Evolutionary conservation across 2,888 invertebrate species (phyloP), one percentile per base, ranked within the genome.

Genomic region (Drosophila paranaensis): DNA sequence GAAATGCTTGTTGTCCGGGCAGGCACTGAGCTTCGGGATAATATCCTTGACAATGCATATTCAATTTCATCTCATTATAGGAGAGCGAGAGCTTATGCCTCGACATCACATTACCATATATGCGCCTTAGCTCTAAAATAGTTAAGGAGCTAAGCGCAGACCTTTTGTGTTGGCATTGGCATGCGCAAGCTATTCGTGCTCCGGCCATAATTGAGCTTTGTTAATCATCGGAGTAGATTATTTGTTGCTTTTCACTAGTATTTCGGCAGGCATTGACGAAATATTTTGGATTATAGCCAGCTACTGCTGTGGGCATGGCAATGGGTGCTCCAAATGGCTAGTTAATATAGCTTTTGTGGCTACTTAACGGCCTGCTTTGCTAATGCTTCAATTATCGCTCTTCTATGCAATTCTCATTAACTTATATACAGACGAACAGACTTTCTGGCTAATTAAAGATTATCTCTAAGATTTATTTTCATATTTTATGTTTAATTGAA

Each of bases 41-140:
- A 55, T 69, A 42, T 66, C 40, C 40, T 13, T 48, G 37, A 10
- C 68, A 68, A 68, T 50, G 54, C 54, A 64, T 73, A 76, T 76
- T 73, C 64, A 77, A 77, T 76, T 77, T 76, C 78, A 76, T 76
- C 57, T 64, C 78, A 73, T 76, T 76, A 76, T 73, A n/a, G 27
- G 33, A n/a, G 51, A 25, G 20, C 1, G 35, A 11, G 9, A 42
- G 68, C 68, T 68, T 60, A 53, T 48, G 71, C 58, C 48, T 54
- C 0, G 4, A 14, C 60, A 27, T 58, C n/a, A 27, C 55, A 43
- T 65, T 42, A 46, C 39, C 39, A 54, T 33, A 51, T 43, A 56
- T 57, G 33, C 16, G 50, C 13, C 74, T 56, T 11, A 25, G 55
- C 30, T 46, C 60, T n/a, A 16, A 48, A 33, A 48, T 48, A 48